A percentile compares a stretch with the other conserved stretches of the same genome.
phyloP scores from a whole-genome alignment of 1,140 invertebrate species.

The Sitophilus oryzae region DNA sequence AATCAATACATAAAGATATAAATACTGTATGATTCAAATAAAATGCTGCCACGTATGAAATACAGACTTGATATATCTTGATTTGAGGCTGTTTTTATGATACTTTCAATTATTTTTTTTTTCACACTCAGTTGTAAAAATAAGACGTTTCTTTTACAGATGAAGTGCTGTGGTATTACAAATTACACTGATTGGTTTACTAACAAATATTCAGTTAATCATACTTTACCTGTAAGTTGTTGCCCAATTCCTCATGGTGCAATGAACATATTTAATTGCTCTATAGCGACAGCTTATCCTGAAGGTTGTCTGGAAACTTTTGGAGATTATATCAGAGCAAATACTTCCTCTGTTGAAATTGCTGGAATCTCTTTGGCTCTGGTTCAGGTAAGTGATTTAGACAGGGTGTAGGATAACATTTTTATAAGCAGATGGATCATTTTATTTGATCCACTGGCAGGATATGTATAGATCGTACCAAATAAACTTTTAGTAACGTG shows the following conservation, averaged over 20 bases:
- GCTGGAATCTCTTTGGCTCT: constrained; percentile 69
- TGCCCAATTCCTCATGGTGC: constrained; percentile 49
- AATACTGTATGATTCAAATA: too few species aligned
- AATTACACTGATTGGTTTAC: constrained; percentile 57
- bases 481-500: too few species aligned
- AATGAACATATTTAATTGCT: constrained; percentile 45
- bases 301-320: constrained; percentile 58
- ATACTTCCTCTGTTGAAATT: constrained; percentile 65
- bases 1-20: too few species aligned
- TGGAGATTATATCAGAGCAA: constrained; percentile 54
- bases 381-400: constrained; percentile 64
- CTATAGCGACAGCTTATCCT: constrained; percentile 18
- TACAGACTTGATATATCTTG: too few species aligned
- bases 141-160: too few species aligned
- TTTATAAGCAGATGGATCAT: constrained; percentile 4
- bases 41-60: too few species aligned
- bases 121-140: too few species aligned
- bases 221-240: constrained; percentile 56
- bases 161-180: constrained; percentile 65
- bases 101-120: too few species aligned
- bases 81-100: too few species aligned
- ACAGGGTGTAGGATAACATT: not conserved
- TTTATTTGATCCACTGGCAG: not conserved
- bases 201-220: constrained; percentile 1
- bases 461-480: too few species aligned